Evolutionary conservation across 2,888 invertebrate genomes (phyloP), one percentile per base, ranked within the genome.

Genomic region (Hedychridium roseum): DNA sequence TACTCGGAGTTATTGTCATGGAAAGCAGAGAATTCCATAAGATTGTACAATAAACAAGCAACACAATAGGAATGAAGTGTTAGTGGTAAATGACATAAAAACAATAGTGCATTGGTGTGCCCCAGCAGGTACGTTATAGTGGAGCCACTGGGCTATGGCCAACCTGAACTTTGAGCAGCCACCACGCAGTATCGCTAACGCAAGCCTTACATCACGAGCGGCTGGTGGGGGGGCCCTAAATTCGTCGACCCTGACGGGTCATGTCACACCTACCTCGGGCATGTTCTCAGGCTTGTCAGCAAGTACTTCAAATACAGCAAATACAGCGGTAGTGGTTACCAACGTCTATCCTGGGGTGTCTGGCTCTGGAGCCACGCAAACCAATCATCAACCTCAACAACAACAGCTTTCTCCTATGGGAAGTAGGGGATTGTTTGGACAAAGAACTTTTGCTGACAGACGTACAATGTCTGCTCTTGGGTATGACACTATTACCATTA

Each of bases 81-180:
- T 51, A 43, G 60, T 54, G 56, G 32, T 63, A 54, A 58, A 48
- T 35, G 35, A 40, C 37, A 50, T 41, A 53, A 45, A 40, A 16
- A 20, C 26, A 44, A 43, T n/a, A 57, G 57, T 52, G 50, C 32
- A 23, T 57, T 43, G 50, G 61, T 68, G 68, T 66, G 68, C 54
- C 61, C 58, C 50, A 64, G 57, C 66, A 68, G 67, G 63, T 66
- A 61, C 55, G 54, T 54, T 63, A 64, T 67, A 68, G 68, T 60
- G 73, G 66, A 67, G 74, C 68, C 71, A 71, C 53, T 82, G 85
- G 90, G 91, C 88, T 87, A 92, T 93, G 92, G 92, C 92, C 85
- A 92, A 92, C 86, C 86, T 92, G 87, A 92, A 92, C 85, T 91
- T 92, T 84, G 90, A 90, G 82, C 89, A 89, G 83, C 88, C 90